Base-by-base conservation (phyloP, 2,113 vertebrate genomes). In the Melanotaenia duboulayi region DNA sequence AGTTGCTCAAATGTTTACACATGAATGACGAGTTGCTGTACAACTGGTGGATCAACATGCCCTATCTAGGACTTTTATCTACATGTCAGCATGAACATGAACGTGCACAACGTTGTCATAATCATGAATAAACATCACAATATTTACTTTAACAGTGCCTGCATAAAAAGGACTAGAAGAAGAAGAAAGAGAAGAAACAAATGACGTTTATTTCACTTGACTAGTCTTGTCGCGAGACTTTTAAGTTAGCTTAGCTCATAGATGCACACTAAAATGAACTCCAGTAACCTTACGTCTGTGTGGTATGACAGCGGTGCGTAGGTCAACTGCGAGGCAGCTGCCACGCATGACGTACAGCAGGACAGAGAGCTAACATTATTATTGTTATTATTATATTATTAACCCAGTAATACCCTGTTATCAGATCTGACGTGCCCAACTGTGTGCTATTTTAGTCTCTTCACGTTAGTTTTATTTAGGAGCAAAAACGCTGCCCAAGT, bases 281-380 rank as follows among this genome's bases (percentile, higher is more conserved):
- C 17, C 20, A 79, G 84, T 85, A 82, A 89, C 90, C 87, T 74
- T 2, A 49, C 28, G 48, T 39, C 65, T 60, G 59, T 19, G 66
- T 76, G 71, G 74, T 62, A 20, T 62, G 57, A 86, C 67, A 23
- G 16, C 6, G 8, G 37, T 19, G 61, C 78, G 74, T 76, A 48
- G 55, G 67, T 70, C 78, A 62, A 51, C 44, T 16, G 32, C 2
- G 28, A 70, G 74, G 49, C 82, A 81, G 61, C 42, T 37, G 69
- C 35, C 28, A 55, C 50, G 20, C 50, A 22, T 37, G 80, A 77
- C 71, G 65, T 40, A 63, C 65, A 24, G 71, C 2, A 20, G 11
- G 40, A 48, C 39, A 17, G 32, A 51, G 32, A 7, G 44, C 5
- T 14, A 28, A 28, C 28, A 6, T 48, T 8, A 46, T 17, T 17